Evolutionary conservation across 2,888 invertebrate genomes (phyloP).

Genomic region (Synergus laeviventris): DNA sequence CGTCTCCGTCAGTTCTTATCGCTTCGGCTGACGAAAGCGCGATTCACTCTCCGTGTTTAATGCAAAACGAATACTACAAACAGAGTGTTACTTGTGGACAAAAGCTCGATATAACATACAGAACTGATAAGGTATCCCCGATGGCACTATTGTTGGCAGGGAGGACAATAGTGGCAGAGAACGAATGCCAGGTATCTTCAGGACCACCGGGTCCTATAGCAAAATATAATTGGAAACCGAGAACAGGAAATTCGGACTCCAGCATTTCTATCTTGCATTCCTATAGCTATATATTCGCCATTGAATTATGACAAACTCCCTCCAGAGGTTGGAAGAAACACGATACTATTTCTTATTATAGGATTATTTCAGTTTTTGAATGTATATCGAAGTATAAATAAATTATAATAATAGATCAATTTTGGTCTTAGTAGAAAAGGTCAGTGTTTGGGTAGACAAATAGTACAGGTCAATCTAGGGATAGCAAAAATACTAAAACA

Average conservation of each 20-base stretch:
- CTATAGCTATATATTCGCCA: not conserved
- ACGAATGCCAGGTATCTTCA: conserved; percentile 26
- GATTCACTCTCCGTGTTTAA: conserved; percentile 17
- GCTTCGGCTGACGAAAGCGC: conserved; percentile 25
- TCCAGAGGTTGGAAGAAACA: not conserved
- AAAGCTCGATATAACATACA: conserved; percentile 48
- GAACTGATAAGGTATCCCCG: conserved; percentile 46
- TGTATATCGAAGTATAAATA: too few relatives aligned
- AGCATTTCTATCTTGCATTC: conserved; percentile 7
- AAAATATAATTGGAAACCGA: conserved; percentile 38
- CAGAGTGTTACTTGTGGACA: conserved; percentile 32
- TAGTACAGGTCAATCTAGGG: too few relatives aligned
- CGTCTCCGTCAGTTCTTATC: conserved; percentile 30
- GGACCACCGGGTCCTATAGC: conserved; percentile 35
- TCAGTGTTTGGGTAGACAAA: too few relatives aligned
- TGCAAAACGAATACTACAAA: conserved; percentile 36
- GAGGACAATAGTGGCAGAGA: conserved; percentile 40
- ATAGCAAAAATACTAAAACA: too few relatives aligned
- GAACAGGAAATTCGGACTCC: conserved; percentile 30
- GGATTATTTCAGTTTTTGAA: too few relatives aligned
- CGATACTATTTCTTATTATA: too few relatives aligned
- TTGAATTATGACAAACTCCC: not conserved
- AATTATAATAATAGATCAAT: too few relatives aligned
- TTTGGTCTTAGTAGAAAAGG: too few relatives aligned
- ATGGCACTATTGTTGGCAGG: conserved; percentile 32